Evolutionary conservation across 2,888 invertebrate species (phyloP).

Genomic region (Cancer borealis): DNA sequence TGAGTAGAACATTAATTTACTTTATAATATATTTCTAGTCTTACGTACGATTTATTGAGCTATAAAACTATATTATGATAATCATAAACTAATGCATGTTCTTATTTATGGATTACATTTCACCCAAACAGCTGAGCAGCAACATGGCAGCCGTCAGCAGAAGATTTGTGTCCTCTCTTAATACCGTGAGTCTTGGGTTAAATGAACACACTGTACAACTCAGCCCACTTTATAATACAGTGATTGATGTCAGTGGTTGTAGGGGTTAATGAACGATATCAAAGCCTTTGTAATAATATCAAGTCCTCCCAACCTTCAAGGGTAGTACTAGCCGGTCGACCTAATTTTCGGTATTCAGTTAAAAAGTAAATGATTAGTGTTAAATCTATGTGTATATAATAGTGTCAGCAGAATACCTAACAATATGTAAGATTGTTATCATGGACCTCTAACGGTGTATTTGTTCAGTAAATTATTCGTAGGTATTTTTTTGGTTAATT

Average conservation of each 20-base stretch:
- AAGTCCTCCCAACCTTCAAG: too few species aligned
- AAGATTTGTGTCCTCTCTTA: background rate
- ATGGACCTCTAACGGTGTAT: too few species aligned
- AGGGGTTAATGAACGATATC: too few species aligned
- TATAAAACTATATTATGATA: background rate
- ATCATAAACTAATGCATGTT: background rate
- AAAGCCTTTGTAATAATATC: too few species aligned
- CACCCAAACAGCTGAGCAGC: background rate
- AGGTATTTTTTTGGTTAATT: too few species aligned
- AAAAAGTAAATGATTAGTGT: too few species aligned
- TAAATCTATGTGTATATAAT: too few species aligned
- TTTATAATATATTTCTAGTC: background rate
- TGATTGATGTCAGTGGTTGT: background rate
- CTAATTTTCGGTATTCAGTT: too few species aligned
- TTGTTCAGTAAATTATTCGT: too few species aligned
- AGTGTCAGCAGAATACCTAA: too few species aligned
- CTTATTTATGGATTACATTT: background rate
- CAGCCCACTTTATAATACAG: background rate
- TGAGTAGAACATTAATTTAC: background rate
- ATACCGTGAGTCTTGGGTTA: background rate
- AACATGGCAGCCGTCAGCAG: constrained; percentile 24
- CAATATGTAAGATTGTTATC: too few species aligned
- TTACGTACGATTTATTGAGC: background rate
- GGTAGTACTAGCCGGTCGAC: too few species aligned
- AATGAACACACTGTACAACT: background rate